These are phyloP conservation scores for Ametastegia equiseti DNA, from an alignment of 2,888 invertebrate genomes.

Conservation along the genomic window DNA sequence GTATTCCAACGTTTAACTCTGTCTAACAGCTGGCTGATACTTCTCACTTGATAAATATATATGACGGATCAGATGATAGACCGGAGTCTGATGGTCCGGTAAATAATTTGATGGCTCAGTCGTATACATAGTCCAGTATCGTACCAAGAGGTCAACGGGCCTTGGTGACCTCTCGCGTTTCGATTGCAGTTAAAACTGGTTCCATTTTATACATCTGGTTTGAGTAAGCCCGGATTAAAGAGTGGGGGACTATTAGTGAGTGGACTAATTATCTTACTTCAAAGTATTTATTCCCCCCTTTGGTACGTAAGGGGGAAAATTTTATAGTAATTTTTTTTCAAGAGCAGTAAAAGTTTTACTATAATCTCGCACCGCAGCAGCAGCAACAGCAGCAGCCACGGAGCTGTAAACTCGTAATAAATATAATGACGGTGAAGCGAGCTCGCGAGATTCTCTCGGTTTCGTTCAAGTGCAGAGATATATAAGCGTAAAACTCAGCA, in stretches of 20 bases:
- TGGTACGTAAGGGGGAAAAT: not conserved
- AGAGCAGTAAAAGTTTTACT: not conserved
- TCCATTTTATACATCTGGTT: slow-evolving; percentile 32
- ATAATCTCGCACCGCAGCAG: not conserved
- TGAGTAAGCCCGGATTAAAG: not conserved
- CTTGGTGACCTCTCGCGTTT: slow-evolving; percentile 2
- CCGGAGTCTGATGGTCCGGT: not conserved
- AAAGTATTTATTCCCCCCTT: not conserved
- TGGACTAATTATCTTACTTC: slow-evolving; percentile 9
- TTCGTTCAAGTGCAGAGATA: not conserved
- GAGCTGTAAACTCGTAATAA: not conserved
- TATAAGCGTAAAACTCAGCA: not conserved
- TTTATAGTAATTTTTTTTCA: not conserved
- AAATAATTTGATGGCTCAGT: not conserved
- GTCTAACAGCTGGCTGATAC: not conserved
- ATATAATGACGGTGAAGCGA: slow-evolving; percentile 2
- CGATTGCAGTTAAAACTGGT: slow-evolving; percentile 39
- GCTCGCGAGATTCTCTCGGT: not conserved
- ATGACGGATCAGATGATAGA: not conserved
- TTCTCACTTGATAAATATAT: not conserved
- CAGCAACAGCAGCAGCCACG: not conserved
- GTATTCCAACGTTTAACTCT: not conserved
- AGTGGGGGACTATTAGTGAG: not conserved
- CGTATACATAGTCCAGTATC: not conserved
- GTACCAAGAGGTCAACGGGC: slow-evolving; percentile 39